Evolutionary conservation across 2,797 vertebrate genomes (phyloP).

Genomic region (Sciaenops ocellatus): DNA sequence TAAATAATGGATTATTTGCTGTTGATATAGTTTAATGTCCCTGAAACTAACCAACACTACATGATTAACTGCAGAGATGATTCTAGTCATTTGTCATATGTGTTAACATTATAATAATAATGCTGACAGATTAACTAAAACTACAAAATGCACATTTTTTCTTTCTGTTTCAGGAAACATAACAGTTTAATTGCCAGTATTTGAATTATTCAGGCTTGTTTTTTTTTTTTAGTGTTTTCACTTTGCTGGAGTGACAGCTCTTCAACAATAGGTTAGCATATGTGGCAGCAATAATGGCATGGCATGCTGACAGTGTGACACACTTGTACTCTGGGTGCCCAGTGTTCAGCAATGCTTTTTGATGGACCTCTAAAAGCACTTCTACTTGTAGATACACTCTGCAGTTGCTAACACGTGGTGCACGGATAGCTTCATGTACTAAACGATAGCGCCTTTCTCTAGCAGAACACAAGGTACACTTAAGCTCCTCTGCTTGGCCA

Average conservation of each 20-base stretch:
- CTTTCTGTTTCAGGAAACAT: background rate
- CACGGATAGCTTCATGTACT: background rate
- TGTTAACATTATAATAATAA: background rate
- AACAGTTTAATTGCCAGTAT: background rate
- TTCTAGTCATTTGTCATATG: slow-evolving; percentile 6
- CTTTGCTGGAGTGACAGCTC: background rate
- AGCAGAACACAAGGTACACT: background rate
- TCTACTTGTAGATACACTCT: slow-evolving; percentile 1
- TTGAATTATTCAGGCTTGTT: background rate
- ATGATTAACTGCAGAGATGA: slow-evolving; percentile 3
- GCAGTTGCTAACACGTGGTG: background rate
- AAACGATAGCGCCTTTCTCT: background rate
- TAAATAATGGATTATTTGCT: slow-evolving; percentile 41
- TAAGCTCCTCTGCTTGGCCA: background rate
- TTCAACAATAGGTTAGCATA: slow-evolving; percentile 1
- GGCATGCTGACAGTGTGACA: background rate
- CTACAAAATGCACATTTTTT: background rate
- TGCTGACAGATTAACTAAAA: background rate
- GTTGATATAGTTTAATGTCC: slow-evolving; percentile 33
- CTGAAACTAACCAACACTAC: slow-evolving; percentile 18
- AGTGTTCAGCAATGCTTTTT: background rate
- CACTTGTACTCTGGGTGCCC: background rate
- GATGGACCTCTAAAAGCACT: background rate
- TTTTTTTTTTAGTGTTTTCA: slow-evolving; percentile 10
- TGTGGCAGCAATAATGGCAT: background rate